Evolutionary conservation across 2,113 vertebrate genomes (phyloP).

Genomic region (Mustela lutreola): DNA sequence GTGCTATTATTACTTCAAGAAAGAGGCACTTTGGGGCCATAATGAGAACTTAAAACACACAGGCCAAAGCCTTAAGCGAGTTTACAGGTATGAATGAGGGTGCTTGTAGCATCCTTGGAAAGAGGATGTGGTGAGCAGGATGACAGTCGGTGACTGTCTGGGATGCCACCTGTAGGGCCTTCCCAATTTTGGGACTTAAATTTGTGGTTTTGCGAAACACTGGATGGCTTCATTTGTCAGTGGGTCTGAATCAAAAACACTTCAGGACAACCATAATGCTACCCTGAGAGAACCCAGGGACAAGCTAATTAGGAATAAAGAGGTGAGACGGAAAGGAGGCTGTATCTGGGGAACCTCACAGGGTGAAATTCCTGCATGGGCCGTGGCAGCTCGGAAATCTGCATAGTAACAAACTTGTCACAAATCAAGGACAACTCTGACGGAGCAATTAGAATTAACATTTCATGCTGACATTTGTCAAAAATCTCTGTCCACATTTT

Average conservation of each 20-base stretch:
- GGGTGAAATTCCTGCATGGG: conserved; percentile 81
- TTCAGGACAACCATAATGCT: conserved; percentile 84
- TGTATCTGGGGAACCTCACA: conserved; percentile 88
- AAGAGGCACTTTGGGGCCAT: neutral
- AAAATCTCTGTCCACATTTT: conserved; percentile 63
- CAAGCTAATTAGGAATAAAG: conserved; percentile 87
- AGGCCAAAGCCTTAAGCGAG: neutral
- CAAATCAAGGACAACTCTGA: conserved; percentile 83
- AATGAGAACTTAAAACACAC: neutral
- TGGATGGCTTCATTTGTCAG: conserved; percentile 84
- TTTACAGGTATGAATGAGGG: neutral
- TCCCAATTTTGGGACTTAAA: conserved; percentile 60
- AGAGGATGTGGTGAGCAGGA: neutral
- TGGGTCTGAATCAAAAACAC: conserved; percentile 76
- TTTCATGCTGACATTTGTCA: conserved; percentile 81
- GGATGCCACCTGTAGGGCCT: conserved; percentile 44
- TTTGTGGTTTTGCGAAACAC: conserved; percentile 57
- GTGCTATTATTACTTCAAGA: neutral
- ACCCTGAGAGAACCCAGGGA: conserved; percentile 87
- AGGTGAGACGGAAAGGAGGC: conserved; percentile 82
- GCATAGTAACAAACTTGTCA: conserved; percentile 87
- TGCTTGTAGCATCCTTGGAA: neutral
- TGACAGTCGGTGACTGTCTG: neutral
- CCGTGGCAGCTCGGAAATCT: conserved; percentile 88
- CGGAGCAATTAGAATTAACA: conserved; percentile 86